Base-by-base conservation (phyloP, 2,797 vertebrate genomes). In the Spheniscus humboldti region DNA sequence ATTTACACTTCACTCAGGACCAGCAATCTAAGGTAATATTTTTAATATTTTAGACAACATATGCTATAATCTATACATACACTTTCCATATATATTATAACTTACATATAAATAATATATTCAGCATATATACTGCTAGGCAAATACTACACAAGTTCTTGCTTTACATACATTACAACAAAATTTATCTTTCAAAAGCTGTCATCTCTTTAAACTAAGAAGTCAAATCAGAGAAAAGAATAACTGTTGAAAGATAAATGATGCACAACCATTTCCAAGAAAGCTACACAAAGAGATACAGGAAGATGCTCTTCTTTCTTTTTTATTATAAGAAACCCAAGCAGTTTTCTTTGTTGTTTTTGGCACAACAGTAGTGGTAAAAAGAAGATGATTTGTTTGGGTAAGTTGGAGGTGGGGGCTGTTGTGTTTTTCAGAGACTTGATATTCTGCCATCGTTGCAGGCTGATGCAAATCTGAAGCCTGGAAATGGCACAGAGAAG, bases 181-280 rank as follows among this genome's bases (percentile, higher is more conserved):
- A 69, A 50, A 68, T 45, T 52, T 78, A 63, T 45, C 41, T 63
- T 67, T 35, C 72, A 77, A 67, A 92, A 83, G 72, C 89, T 90
- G 59, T 8, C 4, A 0, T 20, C 43, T 57, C 83, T 83, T 77
- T 63, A 57, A 96, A 90, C 60, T 67, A 28, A 7, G 35, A 60
- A 87, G 63, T 3, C 37, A 57, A 83, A 74, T 14, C 77, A 50
- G 37, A 96, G 45, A 31, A 88, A 74, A 68, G 41, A n/a, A 80
- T 37, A 88, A 59, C 18, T 78, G 33, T 63, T 83, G 82, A 25
- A 95, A 77, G 55, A 96, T 18, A 88, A 95, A 71, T 28, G 67
- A 57, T 31, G 89, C 56, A 59, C 64, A 88, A 60, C 39, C 37
- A 35, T 74, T 85, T 63, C 75, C 57, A 83, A 73, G 27, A 56